These are phyloP conservation scores for Distichodus sexfasciatus DNA, from an alignment of 2,797 vertebrate species.

Conservation along the genomic window DNA sequence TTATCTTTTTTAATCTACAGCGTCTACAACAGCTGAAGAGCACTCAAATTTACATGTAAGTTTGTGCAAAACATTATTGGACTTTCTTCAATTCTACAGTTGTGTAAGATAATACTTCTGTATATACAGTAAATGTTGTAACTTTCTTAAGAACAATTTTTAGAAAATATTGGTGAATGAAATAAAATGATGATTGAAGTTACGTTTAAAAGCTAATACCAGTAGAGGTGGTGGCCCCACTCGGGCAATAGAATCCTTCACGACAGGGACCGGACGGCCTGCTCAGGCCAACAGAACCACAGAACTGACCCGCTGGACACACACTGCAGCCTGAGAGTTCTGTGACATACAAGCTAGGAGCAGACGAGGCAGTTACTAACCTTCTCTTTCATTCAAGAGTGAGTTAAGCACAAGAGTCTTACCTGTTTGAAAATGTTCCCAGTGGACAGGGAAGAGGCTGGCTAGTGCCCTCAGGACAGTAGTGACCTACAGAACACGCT, in stretches of 20 bases:
- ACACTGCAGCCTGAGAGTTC: slow-evolving; percentile 70
- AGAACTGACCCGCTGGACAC: slow-evolving; percentile 83
- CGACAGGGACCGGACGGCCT: slow-evolving; percentile 82
- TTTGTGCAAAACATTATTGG: too few species aligned
- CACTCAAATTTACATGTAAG: too few species aligned
- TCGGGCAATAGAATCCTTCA: slow-evolving; percentile 83
- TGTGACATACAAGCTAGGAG: slow-evolving; percentile 71
- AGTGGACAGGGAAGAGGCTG: slow-evolving; percentile 78
- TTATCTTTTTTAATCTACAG: too few species aligned
- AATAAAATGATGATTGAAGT: background rate
- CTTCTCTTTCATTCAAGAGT: background rate
- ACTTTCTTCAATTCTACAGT: too few species aligned
- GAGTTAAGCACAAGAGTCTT: background rate
- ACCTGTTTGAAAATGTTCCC: slow-evolving; percentile 89
- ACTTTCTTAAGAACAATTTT: too few species aligned
- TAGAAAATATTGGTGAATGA: too few species aligned
- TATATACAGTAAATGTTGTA: too few species aligned
- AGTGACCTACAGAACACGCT: slow-evolving; percentile 83
- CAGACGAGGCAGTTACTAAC: slow-evolving; percentile 18
- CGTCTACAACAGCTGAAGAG: too few species aligned
- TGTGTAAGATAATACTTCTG: too few species aligned
- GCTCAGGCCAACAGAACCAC: slow-evolving; percentile 74
- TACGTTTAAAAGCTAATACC: slow-evolving; percentile 66
- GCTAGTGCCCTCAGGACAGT: slow-evolving; percentile 82
- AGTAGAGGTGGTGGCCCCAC: slow-evolving; percentile 70